Conservation (phyloP, 2,113 vertebrate genomes). For the Triplophysa siluroides region DNA sequence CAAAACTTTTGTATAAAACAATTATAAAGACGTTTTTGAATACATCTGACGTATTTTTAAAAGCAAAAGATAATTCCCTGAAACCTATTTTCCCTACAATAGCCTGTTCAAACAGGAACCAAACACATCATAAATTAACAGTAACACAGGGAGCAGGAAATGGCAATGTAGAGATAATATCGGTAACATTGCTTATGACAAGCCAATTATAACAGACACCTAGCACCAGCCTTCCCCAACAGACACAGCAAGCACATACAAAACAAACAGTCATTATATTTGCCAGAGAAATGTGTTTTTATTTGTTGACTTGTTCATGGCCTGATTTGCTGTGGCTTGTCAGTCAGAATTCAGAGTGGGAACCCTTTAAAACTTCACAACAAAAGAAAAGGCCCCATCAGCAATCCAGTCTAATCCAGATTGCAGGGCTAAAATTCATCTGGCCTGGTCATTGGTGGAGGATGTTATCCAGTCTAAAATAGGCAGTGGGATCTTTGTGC, state of each 20-base stretch:
- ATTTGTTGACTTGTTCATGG: slow-evolving; percentile 30
- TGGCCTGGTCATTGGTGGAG: slow-evolving; percentile 59
- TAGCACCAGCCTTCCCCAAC: slow-evolving; percentile 1
- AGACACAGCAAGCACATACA: slow-evolving; percentile 22
- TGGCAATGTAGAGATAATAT: slow-evolving; percentile 37
- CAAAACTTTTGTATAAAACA: background rate
- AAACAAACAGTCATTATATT: background rate
- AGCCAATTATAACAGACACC: slow-evolving; percentile 28
- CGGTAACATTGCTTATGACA: slow-evolving; percentile 9
- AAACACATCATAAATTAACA: slow-evolving; percentile 41
- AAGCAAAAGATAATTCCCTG: background rate
- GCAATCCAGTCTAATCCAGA: slow-evolving; percentile 71
- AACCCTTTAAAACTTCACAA: slow-evolving; percentile 57
- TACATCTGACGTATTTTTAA: background rate
- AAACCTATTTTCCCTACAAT: slow-evolving; percentile 4
- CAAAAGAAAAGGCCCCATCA: slow-evolving; percentile 74
- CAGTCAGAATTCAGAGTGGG: slow-evolving; percentile 46
- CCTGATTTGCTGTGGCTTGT: slow-evolving; percentile 31
- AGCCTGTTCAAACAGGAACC: slow-evolving; percentile 27
- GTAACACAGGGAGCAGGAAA: slow-evolving; percentile 45
- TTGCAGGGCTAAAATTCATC: slow-evolving; percentile 62
- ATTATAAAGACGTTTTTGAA: background rate
- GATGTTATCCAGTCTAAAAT: slow-evolving; percentile 61
- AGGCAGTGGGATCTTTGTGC: slow-evolving; percentile 38
- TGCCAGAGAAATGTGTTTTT: slow-evolving; percentile 28